These are phyloP conservation scores for Lampris megalopsis DNA, from an alignment of 2,113 vertebrate species.

Conservation along the genomic window DNA sequence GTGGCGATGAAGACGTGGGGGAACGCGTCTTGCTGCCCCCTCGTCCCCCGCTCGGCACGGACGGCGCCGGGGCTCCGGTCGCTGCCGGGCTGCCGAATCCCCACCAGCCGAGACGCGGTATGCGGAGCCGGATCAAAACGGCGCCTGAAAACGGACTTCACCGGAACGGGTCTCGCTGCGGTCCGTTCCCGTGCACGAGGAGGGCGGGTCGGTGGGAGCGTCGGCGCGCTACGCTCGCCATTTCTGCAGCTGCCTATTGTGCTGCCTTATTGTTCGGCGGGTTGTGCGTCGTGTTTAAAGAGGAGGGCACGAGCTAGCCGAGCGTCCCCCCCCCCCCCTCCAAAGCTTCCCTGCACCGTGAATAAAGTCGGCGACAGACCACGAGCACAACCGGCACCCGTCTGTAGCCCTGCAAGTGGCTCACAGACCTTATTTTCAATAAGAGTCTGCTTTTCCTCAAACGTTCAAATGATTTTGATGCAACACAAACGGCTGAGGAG, in stretches of 20 bases:
- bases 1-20: conserved; percentile 67
- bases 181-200: too few relatives aligned
- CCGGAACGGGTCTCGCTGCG: too few relatives aligned
- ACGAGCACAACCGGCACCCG: neutral
- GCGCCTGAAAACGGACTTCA: too few relatives aligned
- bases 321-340: conserved; percentile 8
- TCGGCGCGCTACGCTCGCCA: neutral
- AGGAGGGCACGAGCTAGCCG: neutral
- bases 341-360: neutral
- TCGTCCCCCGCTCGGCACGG: conserved; percentile 44
- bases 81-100: conserved; percentile 50
- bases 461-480: conserved; percentile 44
- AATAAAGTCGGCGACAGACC: neutral
- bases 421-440: conserved; percentile 31
- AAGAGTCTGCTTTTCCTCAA: conserved; percentile 15
- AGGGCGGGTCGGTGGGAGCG: neutral
- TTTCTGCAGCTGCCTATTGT: neutral
- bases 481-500: conserved; percentile 40
- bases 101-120: conserved; percentile 39
- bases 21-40: conserved; percentile 59
- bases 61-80: conserved; percentile 25
- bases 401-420: conserved; percentile 6
- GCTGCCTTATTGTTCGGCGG: neutral
- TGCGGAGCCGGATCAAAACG: too few relatives aligned
- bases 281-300: neutral